phyloP scores from a whole-genome alignment of 2,888 invertebrate species.

The Cheiracanthium punctorium region DNA sequence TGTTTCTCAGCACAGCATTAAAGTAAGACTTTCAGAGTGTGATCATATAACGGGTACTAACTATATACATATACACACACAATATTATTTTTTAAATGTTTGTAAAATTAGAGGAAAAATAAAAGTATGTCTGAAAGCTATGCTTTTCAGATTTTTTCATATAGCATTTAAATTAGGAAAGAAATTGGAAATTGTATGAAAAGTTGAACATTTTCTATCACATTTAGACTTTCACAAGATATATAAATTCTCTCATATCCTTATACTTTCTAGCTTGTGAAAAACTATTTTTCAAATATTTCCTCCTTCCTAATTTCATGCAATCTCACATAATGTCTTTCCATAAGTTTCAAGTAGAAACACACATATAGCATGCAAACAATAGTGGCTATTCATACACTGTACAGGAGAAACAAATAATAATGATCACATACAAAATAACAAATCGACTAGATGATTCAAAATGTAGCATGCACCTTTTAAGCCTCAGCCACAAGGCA shows the following conservation, averaged over 20 bases:
- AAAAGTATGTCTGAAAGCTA: no score
- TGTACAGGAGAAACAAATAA: constrained; percentile 47
- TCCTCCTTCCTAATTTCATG: not conserved
- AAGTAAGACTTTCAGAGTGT: no score
- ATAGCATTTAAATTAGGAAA: not conserved
- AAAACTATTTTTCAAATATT: not conserved
- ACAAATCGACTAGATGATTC: constrained; percentile 64
- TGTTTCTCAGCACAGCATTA: no score
- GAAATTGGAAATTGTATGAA: not conserved
- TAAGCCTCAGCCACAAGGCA: constrained; percentile 48
- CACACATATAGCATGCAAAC: constrained; percentile 64
- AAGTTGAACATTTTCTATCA: not conserved
- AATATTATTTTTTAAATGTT: no score
- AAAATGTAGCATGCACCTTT: constrained; percentile 68
- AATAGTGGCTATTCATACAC: constrained; percentile 54
- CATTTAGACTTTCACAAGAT: constrained; percentile 15
- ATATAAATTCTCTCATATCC: not conserved
- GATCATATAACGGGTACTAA: no score
- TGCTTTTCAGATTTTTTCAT: no score
- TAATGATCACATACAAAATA: constrained; percentile 52
- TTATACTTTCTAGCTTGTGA: constrained; percentile 1
- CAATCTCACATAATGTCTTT: constrained; percentile 15
- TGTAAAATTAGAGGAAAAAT: no score
- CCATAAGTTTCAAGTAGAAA: constrained; percentile 47
- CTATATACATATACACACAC: no score